These are phyloP conservation scores for Lithophane leautieri DNA, from an alignment of 2,888 invertebrate species.

Conservation along the genomic window DNA sequence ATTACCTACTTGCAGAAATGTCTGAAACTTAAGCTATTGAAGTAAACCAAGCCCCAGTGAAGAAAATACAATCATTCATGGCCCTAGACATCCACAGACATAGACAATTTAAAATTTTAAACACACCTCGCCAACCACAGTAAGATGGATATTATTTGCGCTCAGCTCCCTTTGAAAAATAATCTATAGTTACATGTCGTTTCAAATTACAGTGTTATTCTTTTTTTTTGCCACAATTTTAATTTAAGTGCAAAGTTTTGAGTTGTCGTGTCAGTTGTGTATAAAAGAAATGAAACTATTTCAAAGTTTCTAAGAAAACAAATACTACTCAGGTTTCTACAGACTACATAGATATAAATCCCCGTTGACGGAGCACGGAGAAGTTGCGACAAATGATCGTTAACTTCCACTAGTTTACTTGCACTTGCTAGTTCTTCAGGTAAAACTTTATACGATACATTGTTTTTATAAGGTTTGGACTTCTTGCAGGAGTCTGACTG, in stretches of 20 bases:
- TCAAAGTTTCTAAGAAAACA: slow-evolving; percentile 2
- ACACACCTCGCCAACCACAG: background rate
- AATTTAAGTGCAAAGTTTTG: background rate
- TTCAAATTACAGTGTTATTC: background rate
- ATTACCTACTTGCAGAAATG: background rate
- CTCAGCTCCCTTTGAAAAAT: background rate
- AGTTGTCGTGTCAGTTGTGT: background rate
- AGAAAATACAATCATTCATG: background rate
- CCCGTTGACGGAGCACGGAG: slow-evolving; percentile 33
- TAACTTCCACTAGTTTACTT: slow-evolving; percentile 51
- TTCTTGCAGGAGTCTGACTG: background rate
- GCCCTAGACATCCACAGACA: background rate
- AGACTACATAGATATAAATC: slow-evolving; percentile 29
- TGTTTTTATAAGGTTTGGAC: slow-evolving; percentile 37
- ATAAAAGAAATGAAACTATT: background rate
- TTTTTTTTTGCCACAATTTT: background rate
- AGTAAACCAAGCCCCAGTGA: background rate
- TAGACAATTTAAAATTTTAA: background rate
- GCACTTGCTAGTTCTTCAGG: slow-evolving; percentile 35
- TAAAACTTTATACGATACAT: slow-evolving; percentile 45
- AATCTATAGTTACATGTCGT: background rate
- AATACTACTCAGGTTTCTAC: slow-evolving; percentile 16
- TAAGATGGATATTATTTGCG: background rate
- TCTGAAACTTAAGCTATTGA: background rate
- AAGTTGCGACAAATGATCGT: slow-evolving; percentile 56